A percentile compares a stretch with the other conserved stretches of the same genome.
Conservation (phyloP, 2,888 invertebrate species). For the Philonicus albiceps region DNA sequence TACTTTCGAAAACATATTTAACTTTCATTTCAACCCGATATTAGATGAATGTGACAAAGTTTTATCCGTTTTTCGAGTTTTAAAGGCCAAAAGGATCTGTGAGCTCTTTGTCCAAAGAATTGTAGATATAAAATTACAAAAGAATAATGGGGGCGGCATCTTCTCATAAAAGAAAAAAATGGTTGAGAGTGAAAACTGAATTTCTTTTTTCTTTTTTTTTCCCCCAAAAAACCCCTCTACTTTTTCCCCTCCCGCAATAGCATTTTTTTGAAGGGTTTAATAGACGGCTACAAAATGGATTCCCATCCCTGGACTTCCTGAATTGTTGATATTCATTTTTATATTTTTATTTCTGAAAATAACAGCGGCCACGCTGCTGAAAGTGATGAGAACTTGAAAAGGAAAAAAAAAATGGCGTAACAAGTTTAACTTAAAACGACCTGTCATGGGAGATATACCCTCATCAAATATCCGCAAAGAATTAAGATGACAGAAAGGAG, state of each 20-base stretch:
- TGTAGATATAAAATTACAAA: neutral
- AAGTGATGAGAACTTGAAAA: conserved; percentile 6
- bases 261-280: neutral
- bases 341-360: neutral
- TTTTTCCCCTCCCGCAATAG: neutral
- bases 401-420: neutral
- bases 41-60: neutral
- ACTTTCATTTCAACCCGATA: conserved; percentile 1
- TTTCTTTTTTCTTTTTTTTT: neutral
- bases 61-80: conserved; percentile 1
- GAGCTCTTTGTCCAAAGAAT: neutral
- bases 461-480: conserved; percentile 18
- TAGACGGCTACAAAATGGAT: neutral
- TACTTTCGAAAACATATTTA: neutral
- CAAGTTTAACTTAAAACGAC: conserved; percentile 29
- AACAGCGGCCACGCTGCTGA: neutral
- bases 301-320: neutral
- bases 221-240: no score
- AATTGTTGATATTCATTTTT: neutral
- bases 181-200: neutral
- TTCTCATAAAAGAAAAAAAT: neutral
- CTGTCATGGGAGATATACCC: conserved; percentile 27
- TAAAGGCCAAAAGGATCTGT: neutral
- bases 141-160: neutral
- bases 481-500: conserved; percentile 1